These are phyloP conservation scores for Drosophila parthenogenetica DNA, from an alignment of 2,888 invertebrate genomes.

Conservation along the genomic window DNA sequence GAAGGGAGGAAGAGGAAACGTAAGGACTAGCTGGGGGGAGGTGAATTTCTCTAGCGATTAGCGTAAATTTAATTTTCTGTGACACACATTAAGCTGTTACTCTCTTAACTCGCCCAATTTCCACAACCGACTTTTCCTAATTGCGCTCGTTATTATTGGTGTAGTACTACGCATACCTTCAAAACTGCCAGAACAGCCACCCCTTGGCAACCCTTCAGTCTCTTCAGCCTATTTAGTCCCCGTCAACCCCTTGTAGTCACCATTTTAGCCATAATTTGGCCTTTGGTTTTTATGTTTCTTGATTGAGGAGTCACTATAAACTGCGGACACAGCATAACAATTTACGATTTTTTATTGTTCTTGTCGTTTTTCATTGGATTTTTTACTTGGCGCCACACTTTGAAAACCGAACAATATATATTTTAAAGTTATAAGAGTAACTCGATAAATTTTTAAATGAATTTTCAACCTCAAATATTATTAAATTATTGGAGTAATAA, in stretches of 20 bases:
- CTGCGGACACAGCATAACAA: slow-evolving; percentile 64
- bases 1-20: not conserved
- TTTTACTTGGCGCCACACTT: slow-evolving; percentile 64
- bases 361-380: slow-evolving; percentile 45
- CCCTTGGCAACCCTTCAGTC: slow-evolving; percentile 16
- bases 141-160: slow-evolving; percentile 77
- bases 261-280: slow-evolving; percentile 38
- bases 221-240: not conserved
- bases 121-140: slow-evolving; percentile 36
- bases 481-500: no score
- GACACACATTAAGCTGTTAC: slow-evolving; percentile 76
- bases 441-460: not conserved
- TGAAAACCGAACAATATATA: not conserved
- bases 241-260: not conserved
- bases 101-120: not conserved
- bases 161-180: slow-evolving; percentile 57
- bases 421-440: not conserved
- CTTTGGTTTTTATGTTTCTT: slow-evolving; percentile 71
- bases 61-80: slow-evolving; percentile 75
- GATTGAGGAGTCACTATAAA: slow-evolving; percentile 47
- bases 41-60: slow-evolving; percentile 55
- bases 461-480: not conserved
- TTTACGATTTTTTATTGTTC: slow-evolving; percentile 44
- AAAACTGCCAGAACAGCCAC: slow-evolving; percentile 20
- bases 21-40: not conserved